Conservation (phyloP, 2,888 invertebrate genomes). For the Alsophila aescularia region DNA sequence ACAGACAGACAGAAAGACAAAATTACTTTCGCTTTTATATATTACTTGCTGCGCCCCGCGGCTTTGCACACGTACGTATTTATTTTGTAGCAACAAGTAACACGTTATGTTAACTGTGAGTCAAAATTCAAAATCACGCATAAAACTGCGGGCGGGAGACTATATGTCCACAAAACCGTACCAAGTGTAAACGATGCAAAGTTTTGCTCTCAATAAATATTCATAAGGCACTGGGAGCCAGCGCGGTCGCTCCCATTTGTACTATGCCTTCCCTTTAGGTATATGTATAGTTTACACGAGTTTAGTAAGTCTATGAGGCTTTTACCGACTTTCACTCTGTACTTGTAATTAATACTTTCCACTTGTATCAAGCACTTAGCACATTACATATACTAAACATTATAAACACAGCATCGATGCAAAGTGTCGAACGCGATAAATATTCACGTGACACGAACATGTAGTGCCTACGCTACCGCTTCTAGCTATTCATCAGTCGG, state of each 20-base stretch:
- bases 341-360: too few relatives aligned
- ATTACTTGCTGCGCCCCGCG: too few relatives aligned
- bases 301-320: too few relatives aligned
- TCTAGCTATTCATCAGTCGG: background rate
- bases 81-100: too few relatives aligned
- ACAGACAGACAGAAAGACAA: too few relatives aligned
- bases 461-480: background rate
- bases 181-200: constrained; percentile 39
- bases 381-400: too few relatives aligned
- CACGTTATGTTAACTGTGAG: background rate
- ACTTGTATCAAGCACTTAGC: too few relatives aligned
- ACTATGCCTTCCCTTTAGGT: background rate
- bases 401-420: too few relatives aligned
- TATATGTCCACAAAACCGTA: constrained; percentile 20
- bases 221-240: constrained; percentile 36
- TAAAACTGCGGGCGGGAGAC: background rate
- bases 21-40: too few relatives aligned
- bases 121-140: background rate
- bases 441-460: background rate
- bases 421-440: constrained; percentile 1
- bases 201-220: constrained; percentile 46
- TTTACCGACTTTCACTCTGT: too few relatives aligned
- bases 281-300: background rate
- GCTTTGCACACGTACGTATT: too few relatives aligned
- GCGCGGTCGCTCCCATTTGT: background rate